These are phyloP conservation scores for Drosophila prosaltans DNA, from an alignment of 1,140 invertebrate genomes.

Conservation along the genomic window DNA sequence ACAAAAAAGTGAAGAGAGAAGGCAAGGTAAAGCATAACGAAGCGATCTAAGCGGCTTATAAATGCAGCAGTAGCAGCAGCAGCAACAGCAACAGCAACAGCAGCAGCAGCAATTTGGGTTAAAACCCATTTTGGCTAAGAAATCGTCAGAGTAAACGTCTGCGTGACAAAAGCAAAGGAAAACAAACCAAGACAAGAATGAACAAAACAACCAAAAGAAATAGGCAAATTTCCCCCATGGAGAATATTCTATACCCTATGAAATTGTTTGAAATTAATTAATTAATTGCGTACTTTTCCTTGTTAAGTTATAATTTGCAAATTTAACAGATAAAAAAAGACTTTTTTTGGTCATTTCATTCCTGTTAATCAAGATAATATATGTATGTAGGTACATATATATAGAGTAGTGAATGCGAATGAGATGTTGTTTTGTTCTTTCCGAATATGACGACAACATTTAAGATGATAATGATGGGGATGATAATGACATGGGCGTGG, in stretches of 20 bases:
- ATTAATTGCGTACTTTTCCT: too few species aligned
- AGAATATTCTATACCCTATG: not conserved
- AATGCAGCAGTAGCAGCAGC: constrained; percentile 52
- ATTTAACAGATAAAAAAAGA: too few species aligned
- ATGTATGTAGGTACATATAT: too few species aligned
- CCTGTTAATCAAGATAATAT: too few species aligned
- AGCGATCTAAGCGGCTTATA: constrained; percentile 61
- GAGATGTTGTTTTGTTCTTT: constrained; percentile 40
- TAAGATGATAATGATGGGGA: not conserved
- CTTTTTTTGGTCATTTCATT: too few species aligned
- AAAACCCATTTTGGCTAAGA: constrained; percentile 70
- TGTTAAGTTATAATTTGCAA: too few species aligned
- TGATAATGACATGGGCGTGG: constrained; percentile 42
- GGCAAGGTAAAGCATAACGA: not conserved
- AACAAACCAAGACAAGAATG: constrained; percentile 14
- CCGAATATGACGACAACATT: constrained; percentile 11
- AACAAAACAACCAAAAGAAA: constrained; percentile 10
- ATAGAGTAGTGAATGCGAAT: constrained; percentile 59
- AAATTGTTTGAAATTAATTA: too few species aligned
- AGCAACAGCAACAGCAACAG: constrained; percentile 56
- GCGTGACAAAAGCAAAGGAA: constrained; percentile 51
- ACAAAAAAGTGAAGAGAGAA: not conserved
- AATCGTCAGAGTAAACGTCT: constrained; percentile 38
- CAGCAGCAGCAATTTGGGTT: constrained; percentile 65
- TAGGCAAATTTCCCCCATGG: not conserved